Conservation (phyloP, 2,888 invertebrate species). For the Chaetogeoica ovagalla region DNA sequence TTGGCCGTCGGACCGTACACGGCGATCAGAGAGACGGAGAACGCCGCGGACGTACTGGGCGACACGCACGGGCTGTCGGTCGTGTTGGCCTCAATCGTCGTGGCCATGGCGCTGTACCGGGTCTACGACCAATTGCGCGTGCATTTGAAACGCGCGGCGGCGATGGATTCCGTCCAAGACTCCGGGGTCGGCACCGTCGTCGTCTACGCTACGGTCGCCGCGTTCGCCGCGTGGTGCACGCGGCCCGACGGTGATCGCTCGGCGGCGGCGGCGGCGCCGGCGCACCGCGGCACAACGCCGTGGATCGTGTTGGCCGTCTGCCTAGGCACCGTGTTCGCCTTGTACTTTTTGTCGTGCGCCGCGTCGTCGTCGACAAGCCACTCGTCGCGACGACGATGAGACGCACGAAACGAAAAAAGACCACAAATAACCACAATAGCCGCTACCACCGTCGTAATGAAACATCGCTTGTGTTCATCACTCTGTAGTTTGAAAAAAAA, state of each 20-base stretch:
- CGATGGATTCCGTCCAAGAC: not conserved
- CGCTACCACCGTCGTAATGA: too few species aligned
- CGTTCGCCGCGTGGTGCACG: not conserved
- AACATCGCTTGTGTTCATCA: too few species aligned
- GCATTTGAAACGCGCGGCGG: not conserved
- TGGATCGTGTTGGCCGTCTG: too few species aligned
- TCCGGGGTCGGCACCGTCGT: not conserved
- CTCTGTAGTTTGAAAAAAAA: too few species aligned
- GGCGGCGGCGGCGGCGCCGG: too few species aligned
- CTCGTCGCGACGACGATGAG: too few species aligned
- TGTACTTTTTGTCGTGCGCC: too few species aligned
- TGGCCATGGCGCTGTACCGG: slow-evolving; percentile 21
- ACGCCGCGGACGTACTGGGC: slow-evolving; percentile 1
- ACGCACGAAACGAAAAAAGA: too few species aligned
- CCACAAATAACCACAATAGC: too few species aligned
- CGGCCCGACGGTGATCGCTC: not conserved
- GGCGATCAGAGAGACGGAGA: not conserved
- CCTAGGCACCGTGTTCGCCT: too few species aligned
- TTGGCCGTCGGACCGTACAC: not conserved
- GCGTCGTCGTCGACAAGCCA: too few species aligned
- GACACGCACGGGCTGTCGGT: slow-evolving; percentile 15
- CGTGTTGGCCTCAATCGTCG: not conserved
- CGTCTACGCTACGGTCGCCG: not conserved
- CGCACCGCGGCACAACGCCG: too few species aligned
- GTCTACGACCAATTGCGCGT: not conserved